Evolutionary conservation across 2,888 invertebrate species (phyloP).

Genomic region (Ophioninae sp.): DNA sequence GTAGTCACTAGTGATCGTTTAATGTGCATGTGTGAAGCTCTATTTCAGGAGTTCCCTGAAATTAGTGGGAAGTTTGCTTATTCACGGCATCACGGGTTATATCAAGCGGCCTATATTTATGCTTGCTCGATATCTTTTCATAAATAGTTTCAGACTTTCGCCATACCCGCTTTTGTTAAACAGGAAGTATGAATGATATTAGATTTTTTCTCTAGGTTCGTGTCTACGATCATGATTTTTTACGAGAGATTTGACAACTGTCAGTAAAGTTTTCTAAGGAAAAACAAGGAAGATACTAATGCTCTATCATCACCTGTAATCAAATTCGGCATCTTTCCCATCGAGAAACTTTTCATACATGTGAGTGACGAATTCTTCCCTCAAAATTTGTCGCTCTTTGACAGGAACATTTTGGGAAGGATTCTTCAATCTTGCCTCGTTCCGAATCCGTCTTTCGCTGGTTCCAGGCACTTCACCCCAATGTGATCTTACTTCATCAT

Average conservation of each 20-base stretch:
- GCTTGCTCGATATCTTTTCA: too few relatives aligned
- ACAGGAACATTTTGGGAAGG: constrained; percentile 70
- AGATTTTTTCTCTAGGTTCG: background rate
- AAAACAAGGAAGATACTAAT: background rate
- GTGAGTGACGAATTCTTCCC: constrained; percentile 91
- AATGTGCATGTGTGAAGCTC: too few relatives aligned
- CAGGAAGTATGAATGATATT: too few relatives aligned
- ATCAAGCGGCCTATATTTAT: too few relatives aligned
- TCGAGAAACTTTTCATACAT: constrained; percentile 93
- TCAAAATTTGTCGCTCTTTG: constrained; percentile 85
- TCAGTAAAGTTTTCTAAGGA: background rate
- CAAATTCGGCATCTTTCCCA: constrained; percentile 91
- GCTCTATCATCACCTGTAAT: constrained; percentile 85
- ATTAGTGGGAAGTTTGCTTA: too few relatives aligned
- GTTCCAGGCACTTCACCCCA: constrained; percentile 61
- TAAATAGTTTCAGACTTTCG: too few relatives aligned
- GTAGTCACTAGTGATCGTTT: too few relatives aligned
- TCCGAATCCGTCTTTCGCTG: constrained; percentile 75
- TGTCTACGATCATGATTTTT: background rate
- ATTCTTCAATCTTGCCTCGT: constrained; percentile 71
- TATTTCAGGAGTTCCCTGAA: too few relatives aligned
- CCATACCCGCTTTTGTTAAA: too few relatives aligned
- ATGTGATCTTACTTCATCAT: constrained; percentile 38
- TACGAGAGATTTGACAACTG: background rate
- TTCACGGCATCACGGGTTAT: too few relatives aligned